Evolutionary conservation across 2,797 vertebrate genomes (phyloP), one percentile per base, ranked within the genome.

Genomic region (Manis javanica): DNA sequence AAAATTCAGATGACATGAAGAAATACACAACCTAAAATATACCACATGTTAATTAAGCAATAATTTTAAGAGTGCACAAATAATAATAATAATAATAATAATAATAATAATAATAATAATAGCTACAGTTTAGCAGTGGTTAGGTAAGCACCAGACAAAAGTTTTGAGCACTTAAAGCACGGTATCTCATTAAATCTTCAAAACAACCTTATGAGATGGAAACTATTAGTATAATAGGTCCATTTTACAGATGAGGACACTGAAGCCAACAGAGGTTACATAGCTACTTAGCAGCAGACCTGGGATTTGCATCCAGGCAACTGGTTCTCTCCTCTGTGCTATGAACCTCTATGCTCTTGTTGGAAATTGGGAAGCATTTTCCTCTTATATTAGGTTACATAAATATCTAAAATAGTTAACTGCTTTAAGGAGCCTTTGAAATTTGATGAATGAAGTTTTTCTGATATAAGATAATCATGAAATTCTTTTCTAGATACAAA

Each of bases 11-110:
- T 53, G 39, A 81, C 37, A 61, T 57, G 31, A 96, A 93, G 59
- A 96, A 95, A 87, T 74, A 93, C 79, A n/a, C 74, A 93, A 68
- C 31, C 49, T 91, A 88, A 94, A 78, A 93, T 23, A 69, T 63
- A 51, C 31, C 79, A 94, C 23, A n/a, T 37, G n/a, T 79, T 95
- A 92, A 87, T 55, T 29, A 85, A 84, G 66, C 68, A 78, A 34
- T 82, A 51, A 79, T 59, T 87, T 34, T 63, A 89, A 63, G 29
- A 91, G 34, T 39, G 83, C 34, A 77, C 18, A 66, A 81, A 51
- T 55, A 75, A 29, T 78, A 39, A 75, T 0, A 46, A 46, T 46
- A 46, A 37, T 37, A 46, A 46, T n/a, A n/a, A n/a, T n/a, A n/a
- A n/a, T n/a, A n/a, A 75, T 0, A 46, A 46, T 46, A 46, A 46